Conservation (phyloP, 23 tunicate genomes). For the Trididemnum clinides region DNA sequence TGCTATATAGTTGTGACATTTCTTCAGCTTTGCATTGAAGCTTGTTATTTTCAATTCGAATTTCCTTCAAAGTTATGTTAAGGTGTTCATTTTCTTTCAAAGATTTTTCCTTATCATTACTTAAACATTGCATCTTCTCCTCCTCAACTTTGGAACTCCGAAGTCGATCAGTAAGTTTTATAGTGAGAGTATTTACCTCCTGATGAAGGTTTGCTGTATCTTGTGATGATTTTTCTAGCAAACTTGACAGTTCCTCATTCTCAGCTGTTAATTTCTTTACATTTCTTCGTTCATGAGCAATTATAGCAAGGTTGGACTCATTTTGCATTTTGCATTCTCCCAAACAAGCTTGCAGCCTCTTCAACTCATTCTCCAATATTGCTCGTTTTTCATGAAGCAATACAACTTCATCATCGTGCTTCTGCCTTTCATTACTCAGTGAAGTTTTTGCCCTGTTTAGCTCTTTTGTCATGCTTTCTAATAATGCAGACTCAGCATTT, state of each 20-base stretch:
- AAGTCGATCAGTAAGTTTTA: neutral
- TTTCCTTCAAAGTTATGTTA: neutral
- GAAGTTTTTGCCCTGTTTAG: neutral
- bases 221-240: neutral
- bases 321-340: neutral
- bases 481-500: neutral
- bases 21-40: neutral
- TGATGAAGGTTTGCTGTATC: neutral
- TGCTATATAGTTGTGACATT: neutral
- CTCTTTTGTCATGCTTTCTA: neutral
- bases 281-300: neutral
- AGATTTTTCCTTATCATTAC: neutral
- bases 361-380: neutral
- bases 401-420: neutral
- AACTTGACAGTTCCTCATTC: neutral
- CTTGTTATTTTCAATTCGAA: neutral
- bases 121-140: neutral
- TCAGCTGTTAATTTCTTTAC: neutral
- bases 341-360: neutral
- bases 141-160: neutral
- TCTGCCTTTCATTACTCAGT: neutral
- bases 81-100: neutral
- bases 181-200: neutral
- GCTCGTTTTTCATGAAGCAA: neutral
- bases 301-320: neutral